phyloP scores from a whole-genome alignment of 2,888 invertebrate species.

The Caenorhabditis macrosperma region DNA sequence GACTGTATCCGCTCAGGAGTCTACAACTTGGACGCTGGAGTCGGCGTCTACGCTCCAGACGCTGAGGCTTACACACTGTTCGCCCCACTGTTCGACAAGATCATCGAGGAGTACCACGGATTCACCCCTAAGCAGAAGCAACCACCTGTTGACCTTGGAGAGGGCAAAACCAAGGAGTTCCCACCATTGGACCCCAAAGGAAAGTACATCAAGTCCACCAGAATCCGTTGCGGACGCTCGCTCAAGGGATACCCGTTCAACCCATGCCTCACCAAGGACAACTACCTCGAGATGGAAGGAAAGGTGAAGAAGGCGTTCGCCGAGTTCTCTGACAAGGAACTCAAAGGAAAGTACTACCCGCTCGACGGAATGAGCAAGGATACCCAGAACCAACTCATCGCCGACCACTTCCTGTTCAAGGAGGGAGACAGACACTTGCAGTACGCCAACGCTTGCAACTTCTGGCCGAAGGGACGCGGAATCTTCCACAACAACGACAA shows the following conservation, averaged over 20 bases:
- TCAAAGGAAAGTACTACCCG: slow-evolving; percentile 94
- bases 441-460: slow-evolving; percentile 74
- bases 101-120: slow-evolving; percentile 94
- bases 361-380: slow-evolving; percentile 85
- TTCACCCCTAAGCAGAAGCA: slow-evolving; percentile 91
- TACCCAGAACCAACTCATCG: slow-evolving; percentile 87
- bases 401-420: slow-evolving; percentile 97
- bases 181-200: slow-evolving; percentile 91
- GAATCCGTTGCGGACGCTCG: slow-evolving; percentile 85
- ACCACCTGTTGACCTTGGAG: slow-evolving; percentile 92
- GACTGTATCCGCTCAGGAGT: slow-evolving; percentile 96
- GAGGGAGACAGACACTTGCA: slow-evolving; percentile 84
- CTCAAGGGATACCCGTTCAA: slow-evolving; percentile 77
- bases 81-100: slow-evolving; percentile 90
- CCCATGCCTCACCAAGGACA: slow-evolving; percentile 71
- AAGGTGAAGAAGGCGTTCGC: slow-evolving; percentile 78
- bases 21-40: slow-evolving; percentile 95
- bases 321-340: slow-evolving; percentile 85
- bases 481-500: slow-evolving; percentile 89
- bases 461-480: slow-evolving; percentile 82
- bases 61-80: slow-evolving; percentile 89
- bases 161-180: slow-evolving; percentile 86
- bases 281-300: slow-evolving; percentile 74
- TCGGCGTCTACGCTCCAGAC: slow-evolving; percentile 97
- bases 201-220: slow-evolving; percentile 93